A percentile compares a stretch with the other conserved stretches of the same genome.
Evolutionary conservation across 2,797 vertebrate genomes (phyloP).

Genomic region (Myotis daubentonii): DNA sequence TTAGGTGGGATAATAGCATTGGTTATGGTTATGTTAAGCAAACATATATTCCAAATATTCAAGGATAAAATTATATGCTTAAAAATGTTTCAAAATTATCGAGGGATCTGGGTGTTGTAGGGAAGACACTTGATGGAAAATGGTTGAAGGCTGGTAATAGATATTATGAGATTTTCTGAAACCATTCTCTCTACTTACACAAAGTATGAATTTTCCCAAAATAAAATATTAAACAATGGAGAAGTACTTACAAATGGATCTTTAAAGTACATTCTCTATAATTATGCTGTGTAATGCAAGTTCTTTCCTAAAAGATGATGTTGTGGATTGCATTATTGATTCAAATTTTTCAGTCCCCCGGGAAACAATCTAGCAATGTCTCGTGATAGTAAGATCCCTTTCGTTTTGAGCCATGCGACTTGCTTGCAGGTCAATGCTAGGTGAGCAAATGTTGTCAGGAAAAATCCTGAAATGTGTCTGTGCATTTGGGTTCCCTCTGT

Average conservation of each 20-base stretch:
- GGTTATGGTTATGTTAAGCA: not conserved
- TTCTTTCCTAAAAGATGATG: not conserved
- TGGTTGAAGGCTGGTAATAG: not conserved
- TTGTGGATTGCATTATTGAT: not conserved
- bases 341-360: not conserved
- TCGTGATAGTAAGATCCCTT: not conserved
- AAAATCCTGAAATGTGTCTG: not conserved
- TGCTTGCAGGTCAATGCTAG: not conserved
- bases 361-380: not conserved
- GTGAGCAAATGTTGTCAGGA: not conserved
- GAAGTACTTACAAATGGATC: not conserved
- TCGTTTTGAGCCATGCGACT: not conserved
- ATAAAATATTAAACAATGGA: not conserved
- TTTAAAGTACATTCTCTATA: not conserved
- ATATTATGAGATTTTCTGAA: not conserved
- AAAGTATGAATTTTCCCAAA: not conserved
- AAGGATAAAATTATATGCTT: not conserved
- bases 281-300: not conserved
- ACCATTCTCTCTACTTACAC: not conserved
- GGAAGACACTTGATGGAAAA: not conserved
- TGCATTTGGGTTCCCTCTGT: not conserved
- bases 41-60: not conserved
- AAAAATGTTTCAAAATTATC: not conserved
- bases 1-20: not conserved
- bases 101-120: not conserved